phyloP scores from a whole-genome alignment of 1,140 invertebrate genomes.

The Brachionus koreanus region DNA sequence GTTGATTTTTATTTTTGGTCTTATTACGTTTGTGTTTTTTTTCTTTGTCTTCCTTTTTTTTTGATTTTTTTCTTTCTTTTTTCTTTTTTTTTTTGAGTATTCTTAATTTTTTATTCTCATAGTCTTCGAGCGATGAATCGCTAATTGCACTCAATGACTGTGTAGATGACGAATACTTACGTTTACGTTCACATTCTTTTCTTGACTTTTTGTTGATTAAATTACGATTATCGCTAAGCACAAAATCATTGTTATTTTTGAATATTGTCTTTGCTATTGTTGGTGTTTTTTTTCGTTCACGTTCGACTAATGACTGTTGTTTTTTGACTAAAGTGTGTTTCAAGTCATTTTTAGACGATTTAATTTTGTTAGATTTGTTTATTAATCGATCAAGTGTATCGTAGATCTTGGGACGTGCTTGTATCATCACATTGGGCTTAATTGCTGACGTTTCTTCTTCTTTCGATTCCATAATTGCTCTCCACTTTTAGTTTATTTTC shows the following conservation, averaged over 20 bases:
- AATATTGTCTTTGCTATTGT: background rate
- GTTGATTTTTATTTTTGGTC: background rate
- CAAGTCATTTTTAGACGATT: background rate
- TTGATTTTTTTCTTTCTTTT: background rate
- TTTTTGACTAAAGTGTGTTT: background rate
- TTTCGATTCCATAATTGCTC: no score
- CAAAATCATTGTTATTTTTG: constrained; percentile 14
- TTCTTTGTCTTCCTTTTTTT: background rate
- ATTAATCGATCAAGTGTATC: background rate
- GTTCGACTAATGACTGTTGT: background rate
- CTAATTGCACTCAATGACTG: background rate
- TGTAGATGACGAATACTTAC: background rate
- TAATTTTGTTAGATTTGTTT: background rate
- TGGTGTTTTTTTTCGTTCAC: background rate
- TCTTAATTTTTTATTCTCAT: constrained; percentile 1
- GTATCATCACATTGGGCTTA: background rate
- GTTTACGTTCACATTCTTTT: background rate
- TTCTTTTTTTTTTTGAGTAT: constrained; percentile 2
- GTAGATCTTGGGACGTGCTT: background rate
- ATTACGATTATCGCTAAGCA: background rate
- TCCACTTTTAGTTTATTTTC: no score
- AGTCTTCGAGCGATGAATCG: background rate
- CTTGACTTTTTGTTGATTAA: background rate
- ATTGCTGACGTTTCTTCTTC: background rate
- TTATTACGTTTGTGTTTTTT: background rate